Evolutionary conservation across 2,888 invertebrate genomes (phyloP), one percentile per base, ranked within the genome.

Genomic region (Cynaeus angustus): DNA sequence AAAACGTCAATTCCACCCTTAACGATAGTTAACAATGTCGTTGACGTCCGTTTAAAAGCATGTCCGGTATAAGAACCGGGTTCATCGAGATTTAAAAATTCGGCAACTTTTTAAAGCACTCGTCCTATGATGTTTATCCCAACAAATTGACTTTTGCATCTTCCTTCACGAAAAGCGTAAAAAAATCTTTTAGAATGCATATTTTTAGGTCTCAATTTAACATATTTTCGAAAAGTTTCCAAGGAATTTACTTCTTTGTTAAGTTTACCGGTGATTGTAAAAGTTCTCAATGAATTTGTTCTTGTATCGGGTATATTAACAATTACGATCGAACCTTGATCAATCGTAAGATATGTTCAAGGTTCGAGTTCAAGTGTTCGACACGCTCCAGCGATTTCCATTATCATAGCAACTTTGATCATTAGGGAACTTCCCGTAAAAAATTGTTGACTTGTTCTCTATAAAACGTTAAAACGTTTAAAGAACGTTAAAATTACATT

Each of bases 311-410:
- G 55, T 8, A 73, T 55, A 21, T 55, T 71, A 3, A 73, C 46
- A n/a, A 71, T 16, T 1, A 73, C 16, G 14, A 56, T 9, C 8
- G 56, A 56, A 21, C 38, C 56, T 41, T 64, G 38, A 52, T 73
- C 70, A 14, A 71, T 45, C 12, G 65, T 65, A 33, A 75, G 26
- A 37, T 56, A 38, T 8, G 41, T n/a, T n/a, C n/a, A n/a, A n/a
- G n/a, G n/a, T n/a, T n/a, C 37, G 14, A 75, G 52, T 38, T 75
- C 74, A n/a, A 73, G 64, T n/a, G 66, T 41, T 1, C 72, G 68
- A 12, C 10, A 13, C 5, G 12, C 41, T 5, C 41, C 41, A 12
- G 12, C 1, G 10, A 41, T 41, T 6, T 71, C 74, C 43, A 75
- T 41, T 13, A 55, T 71, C 58, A 53, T 28, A 55, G 56, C 66